These are phyloP conservation scores for Muscidifurax raptorellus DNA, from an alignment of 1,140 invertebrate genomes.

Conservation along the genomic window DNA sequence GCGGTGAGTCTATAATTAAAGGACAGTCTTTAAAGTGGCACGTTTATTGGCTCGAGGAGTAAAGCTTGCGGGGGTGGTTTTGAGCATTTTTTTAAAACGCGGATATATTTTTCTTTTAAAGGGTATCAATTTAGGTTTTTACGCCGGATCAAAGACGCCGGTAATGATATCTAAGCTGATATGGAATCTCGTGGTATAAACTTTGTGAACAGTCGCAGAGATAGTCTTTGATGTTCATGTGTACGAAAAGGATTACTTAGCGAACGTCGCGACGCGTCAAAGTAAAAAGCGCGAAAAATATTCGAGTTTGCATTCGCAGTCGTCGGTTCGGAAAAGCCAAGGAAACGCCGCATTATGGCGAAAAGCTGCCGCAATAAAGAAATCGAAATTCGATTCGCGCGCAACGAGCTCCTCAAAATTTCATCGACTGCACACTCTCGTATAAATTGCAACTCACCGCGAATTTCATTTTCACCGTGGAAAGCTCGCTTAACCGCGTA, in stretches of 20 bases:
- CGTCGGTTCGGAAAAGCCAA: not conserved
- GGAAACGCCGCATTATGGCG: not conserved
- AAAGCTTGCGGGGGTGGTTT: not conserved
- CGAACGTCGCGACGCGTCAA: too few relatives aligned
- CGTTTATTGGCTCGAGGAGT: not conserved
- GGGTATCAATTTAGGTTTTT: too few relatives aligned
- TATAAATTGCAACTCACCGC: not conserved
- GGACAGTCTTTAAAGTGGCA: not conserved
- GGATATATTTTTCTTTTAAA: not conserved
- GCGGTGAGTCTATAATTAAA: constrained; percentile 2
- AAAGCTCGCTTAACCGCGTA: not conserved
- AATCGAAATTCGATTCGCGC: too few relatives aligned
- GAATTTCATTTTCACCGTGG: not conserved
- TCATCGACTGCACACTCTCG: not conserved
- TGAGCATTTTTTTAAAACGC: not conserved
- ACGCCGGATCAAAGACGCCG: not conserved
- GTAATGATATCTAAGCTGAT: not conserved
- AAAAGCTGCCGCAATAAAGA: too few relatives aligned
- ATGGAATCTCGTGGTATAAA: not conserved
- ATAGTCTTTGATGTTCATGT: too few relatives aligned
- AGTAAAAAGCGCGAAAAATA: not conserved
- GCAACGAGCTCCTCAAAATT: not conserved
- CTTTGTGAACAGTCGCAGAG: not conserved
- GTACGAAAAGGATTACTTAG: too few relatives aligned
- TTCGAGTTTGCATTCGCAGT: not conserved